Conservation (phyloP, 2,113 vertebrate genomes). For the Caranx ignobilis region DNA sequence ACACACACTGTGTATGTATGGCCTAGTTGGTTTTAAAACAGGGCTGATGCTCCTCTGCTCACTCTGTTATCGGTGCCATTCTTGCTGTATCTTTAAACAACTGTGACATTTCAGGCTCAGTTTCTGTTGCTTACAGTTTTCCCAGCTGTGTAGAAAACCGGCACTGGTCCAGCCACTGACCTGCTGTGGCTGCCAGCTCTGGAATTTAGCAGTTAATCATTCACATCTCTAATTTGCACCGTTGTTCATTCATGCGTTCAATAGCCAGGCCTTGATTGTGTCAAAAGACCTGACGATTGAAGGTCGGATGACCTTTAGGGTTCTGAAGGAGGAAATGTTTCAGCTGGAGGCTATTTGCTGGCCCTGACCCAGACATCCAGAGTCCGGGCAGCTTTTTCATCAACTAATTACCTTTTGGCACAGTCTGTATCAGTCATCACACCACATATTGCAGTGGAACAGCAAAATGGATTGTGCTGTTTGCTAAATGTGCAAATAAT, state of each 20-base stretch:
- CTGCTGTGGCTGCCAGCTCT: not conserved
- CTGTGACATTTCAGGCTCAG: not conserved
- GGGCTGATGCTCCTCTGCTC: not conserved
- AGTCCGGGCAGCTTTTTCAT: slow-evolving; percentile 26
- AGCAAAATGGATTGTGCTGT: slow-evolving; percentile 17
- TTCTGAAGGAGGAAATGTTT: slow-evolving; percentile 3
- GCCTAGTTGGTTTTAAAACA: not conserved
- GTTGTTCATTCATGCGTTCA: not conserved
- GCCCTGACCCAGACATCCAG: slow-evolving; percentile 9
- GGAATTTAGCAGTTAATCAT: not conserved
- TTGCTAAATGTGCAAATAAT: slow-evolving; percentile 31
- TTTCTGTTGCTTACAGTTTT: not conserved
- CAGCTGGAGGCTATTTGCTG: slow-evolving; percentile 15
- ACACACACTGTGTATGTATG: too few relatives aligned
- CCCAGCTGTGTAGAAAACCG: not conserved
- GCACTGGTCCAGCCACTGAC: not conserved
- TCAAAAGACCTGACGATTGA: not conserved
- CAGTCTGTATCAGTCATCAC: slow-evolving; percentile 2
- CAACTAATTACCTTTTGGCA: slow-evolving; percentile 37
- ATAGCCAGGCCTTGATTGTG: not conserved
- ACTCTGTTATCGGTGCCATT: not conserved
- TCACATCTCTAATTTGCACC: not conserved
- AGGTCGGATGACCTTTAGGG: not conserved
- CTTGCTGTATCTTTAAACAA: not conserved
- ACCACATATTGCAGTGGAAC: slow-evolving; percentile 12